phyloP scores from a whole-genome alignment of 2,797 vertebrate species.

The Neosilurus mollespiculum region DNA sequence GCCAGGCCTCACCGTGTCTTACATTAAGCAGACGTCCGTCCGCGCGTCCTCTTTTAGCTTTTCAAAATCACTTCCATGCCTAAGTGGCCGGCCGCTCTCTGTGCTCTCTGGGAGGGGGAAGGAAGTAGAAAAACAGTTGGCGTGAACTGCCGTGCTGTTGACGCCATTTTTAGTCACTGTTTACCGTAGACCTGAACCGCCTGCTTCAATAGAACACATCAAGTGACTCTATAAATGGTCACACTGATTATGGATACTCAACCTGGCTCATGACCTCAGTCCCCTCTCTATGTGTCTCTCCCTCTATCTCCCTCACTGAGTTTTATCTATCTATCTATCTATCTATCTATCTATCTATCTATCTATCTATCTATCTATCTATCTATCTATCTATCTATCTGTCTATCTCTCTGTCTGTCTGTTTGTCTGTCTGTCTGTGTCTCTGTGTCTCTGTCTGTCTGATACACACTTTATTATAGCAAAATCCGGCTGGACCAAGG shows the following conservation, averaged over 20 bases:
- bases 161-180: conserved; percentile 41
- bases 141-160: conserved; percentile 44
- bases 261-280: conserved; percentile 32
- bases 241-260: conserved; percentile 43
- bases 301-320: not conserved
- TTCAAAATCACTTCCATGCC: conserved; percentile 63
- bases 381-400: conserved; percentile 12
- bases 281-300: conserved; percentile 4
- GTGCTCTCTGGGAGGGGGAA: conserved; percentile 35
- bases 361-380: conserved; percentile 3
- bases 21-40: conserved; percentile 66
- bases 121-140: conserved; percentile 41
- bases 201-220: conserved; percentile 29
- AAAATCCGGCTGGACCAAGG: conserved; percentile 5
- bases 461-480: not conserved
- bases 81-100: conserved; percentile 58
- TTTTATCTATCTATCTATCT: not conserved
- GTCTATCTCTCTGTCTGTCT: conserved; percentile 4
- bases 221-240: conserved; percentile 52
- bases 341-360: not conserved
- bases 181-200: conserved; percentile 28
- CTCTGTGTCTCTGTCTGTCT: not conserved
- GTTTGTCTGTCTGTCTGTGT: conserved; percentile 1
- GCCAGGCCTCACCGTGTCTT: conserved; percentile 63
- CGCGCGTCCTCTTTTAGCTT: conserved; percentile 58